Evolutionary conservation across 2,888 invertebrate genomes (phyloP).

Genomic region (Epirrita christyi): DNA sequence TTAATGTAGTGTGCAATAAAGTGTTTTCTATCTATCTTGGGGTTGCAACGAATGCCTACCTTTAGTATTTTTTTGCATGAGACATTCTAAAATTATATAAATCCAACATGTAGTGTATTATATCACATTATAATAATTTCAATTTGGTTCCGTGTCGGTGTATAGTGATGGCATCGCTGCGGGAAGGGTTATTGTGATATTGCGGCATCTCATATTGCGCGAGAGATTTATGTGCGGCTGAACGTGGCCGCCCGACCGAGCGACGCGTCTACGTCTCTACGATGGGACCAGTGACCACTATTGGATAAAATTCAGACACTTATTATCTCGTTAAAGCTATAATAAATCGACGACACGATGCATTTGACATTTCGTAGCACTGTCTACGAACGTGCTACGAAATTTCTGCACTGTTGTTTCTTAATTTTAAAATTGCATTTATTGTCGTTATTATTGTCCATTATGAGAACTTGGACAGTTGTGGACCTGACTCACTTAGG

Average conservation of each 20-base stretch:
- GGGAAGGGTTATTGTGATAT: slow-evolving; percentile 75
- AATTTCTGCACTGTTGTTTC: neutral
- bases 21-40: too few relatives aligned
- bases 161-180: slow-evolving; percentile 50
- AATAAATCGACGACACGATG: neutral
- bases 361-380: slow-evolving; percentile 5
- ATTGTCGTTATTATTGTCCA: too few relatives aligned
- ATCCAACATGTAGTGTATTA: slow-evolving; percentile 9
- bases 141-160: slow-evolving; percentile 50
- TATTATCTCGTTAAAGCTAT: neutral
- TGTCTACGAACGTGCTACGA: slow-evolving; percentile 13
- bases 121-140: slow-evolving; percentile 56
- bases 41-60: too few relatives aligned
- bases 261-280: slow-evolving; percentile 26
- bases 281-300: slow-evolving; percentile 5
- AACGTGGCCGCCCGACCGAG: slow-evolving; percentile 41
- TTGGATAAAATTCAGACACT: slow-evolving; percentile 1
- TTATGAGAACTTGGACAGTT: too few relatives aligned
- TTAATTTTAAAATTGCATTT: too few relatives aligned
- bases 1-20: too few relatives aligned
- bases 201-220: slow-evolving; percentile 74
- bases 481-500: too few relatives aligned
- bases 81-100: neutral
- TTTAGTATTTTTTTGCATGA: too few relatives aligned
- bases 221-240: slow-evolving; percentile 71